phyloP scores from a whole-genome alignment of 2,113 vertebrate species.

The Melanotaenia duboulayi region DNA sequence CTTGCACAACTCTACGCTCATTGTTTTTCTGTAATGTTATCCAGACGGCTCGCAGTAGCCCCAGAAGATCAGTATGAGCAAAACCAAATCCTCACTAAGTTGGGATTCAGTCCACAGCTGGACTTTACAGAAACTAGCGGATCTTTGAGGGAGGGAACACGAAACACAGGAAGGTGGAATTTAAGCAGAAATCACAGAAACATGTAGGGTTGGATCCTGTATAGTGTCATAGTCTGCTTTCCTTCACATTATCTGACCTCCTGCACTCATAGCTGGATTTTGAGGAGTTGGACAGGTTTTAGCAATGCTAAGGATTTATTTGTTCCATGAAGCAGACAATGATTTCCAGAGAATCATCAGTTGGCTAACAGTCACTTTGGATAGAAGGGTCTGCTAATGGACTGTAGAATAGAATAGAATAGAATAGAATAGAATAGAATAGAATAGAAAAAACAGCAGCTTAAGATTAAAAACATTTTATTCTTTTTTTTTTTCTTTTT shows the following conservation, averaged over 20 bases:
- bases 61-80: conserved; percentile 42
- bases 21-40: conserved; percentile 61
- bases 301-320: neutral
- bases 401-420: too few relatives aligned
- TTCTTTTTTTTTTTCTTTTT: too few relatives aligned
- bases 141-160: conserved; percentile 34
- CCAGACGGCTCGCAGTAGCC: conserved; percentile 54
- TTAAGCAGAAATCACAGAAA: neutral
- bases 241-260: conserved; percentile 16
- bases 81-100: conserved; percentile 53
- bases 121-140: conserved; percentile 30
- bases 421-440: too few relatives aligned
- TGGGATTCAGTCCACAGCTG: conserved; percentile 69
- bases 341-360: conserved; percentile 9
- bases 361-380: too few relatives aligned
- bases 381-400: too few relatives aligned
- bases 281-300: conserved; percentile 8
- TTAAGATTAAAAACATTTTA: too few relatives aligned
- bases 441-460: too few relatives aligned
- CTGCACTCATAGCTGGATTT: neutral
- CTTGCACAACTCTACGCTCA: conserved; percentile 62
- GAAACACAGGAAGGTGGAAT: conserved; percentile 21
- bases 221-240: neutral
- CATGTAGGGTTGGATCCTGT: conserved; percentile 5
- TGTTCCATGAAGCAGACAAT: neutral